Percentiles rank a stretch among this genome's conserved stretches.
Conservation (phyloP, 1,140 invertebrate genomes). For the Hydropsyche tenuis region DNA sequence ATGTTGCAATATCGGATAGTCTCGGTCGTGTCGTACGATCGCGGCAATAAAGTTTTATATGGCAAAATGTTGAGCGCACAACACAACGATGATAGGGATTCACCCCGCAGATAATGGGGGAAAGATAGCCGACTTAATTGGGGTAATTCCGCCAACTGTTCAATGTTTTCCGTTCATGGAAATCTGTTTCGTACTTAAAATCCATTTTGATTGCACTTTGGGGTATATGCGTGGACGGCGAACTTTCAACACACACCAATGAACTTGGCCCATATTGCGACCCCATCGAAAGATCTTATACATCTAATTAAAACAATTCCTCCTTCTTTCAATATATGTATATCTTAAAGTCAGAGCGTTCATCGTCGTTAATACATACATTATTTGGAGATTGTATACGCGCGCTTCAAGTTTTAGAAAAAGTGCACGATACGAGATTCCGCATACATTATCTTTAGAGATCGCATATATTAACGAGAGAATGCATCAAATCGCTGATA, state of each 20-base stretch:
- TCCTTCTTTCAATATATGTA: too few relatives aligned
- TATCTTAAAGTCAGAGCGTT: too few relatives aligned
- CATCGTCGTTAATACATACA: too few relatives aligned
- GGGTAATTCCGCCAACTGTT: slow-evolving; percentile 50
- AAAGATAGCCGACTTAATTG: slow-evolving; percentile 50
- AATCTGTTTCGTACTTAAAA: slow-evolving; percentile 49
- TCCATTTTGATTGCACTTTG: slow-evolving; percentile 45
- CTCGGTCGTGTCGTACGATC: slow-evolving; percentile 15
- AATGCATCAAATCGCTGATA: too few relatives aligned
- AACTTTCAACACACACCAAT: background rate
- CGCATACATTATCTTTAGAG: too few relatives aligned
- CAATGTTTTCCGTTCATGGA: slow-evolving; percentile 38
- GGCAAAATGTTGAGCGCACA: slow-evolving; percentile 1
- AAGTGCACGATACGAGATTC: too few relatives aligned
- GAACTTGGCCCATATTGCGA: slow-evolving; percentile 2
- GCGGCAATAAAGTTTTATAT: slow-evolving; percentile 40
- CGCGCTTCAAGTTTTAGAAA: too few relatives aligned
- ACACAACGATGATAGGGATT: slow-evolving; percentile 41
- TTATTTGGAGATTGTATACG: too few relatives aligned
- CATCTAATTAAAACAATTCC: too few relatives aligned
- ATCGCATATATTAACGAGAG: too few relatives aligned
- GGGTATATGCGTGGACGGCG: slow-evolving; percentile 35
- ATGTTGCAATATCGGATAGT: background rate
- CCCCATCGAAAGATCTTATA: background rate
- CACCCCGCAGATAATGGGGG: slow-evolving; percentile 45